phyloP scores from a whole-genome alignment of 2,888 invertebrate genomes.

The Torymus auratus region DNA sequence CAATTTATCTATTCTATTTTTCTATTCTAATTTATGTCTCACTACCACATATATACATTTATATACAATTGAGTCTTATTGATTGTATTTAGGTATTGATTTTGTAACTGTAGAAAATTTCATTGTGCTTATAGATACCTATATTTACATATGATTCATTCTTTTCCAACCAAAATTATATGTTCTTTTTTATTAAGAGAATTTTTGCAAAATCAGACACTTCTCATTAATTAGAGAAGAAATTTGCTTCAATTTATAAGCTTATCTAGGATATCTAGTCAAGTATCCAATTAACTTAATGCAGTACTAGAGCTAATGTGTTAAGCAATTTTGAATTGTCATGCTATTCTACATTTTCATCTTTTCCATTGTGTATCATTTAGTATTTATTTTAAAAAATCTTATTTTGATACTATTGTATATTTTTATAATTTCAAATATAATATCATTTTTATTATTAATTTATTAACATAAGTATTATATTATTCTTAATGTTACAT shows the following conservation, averaged over 20 bases:
- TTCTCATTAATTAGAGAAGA: neutral
- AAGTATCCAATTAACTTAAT: slow-evolving; percentile 28
- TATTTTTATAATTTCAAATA: neutral
- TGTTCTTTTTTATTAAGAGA: no score
- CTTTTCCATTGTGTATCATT: neutral
- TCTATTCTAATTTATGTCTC: neutral
- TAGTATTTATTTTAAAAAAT: neutral
- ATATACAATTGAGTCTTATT: neutral
- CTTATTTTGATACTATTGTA: no score
- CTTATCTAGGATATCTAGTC: slow-evolving; percentile 15
- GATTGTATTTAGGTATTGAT: neutral
- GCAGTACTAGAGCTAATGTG: neutral
- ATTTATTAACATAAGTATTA: neutral
- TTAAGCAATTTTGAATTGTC: slow-evolving; percentile 1
- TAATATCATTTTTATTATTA: slow-evolving; percentile 16
- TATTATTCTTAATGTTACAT: neutral
- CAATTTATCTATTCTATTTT: no score
- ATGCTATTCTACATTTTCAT: neutral
- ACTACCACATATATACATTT: neutral
- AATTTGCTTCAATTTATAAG: neutral
- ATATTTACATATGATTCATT: no score
- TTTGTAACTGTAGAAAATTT: neutral
- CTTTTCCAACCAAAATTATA: no score
- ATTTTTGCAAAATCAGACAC: no score
- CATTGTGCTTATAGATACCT: no score